Evolutionary conservation across 1,140 invertebrate species (phyloP).

Genomic region (Lucilia sericata): DNA sequence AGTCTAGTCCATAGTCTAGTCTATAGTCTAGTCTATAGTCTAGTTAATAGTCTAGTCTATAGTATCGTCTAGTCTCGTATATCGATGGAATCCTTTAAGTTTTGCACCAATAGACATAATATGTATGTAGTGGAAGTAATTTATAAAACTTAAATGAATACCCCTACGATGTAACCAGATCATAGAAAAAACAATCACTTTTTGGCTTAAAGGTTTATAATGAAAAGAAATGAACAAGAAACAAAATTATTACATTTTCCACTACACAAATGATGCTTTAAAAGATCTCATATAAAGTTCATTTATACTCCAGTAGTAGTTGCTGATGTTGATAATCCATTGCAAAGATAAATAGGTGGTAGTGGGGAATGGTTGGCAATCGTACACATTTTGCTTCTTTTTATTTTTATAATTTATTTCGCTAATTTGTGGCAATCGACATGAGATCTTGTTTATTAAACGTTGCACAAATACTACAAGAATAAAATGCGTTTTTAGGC

Average conservation of each 20-base stretch:
- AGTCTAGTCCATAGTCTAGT: too few relatives aligned
- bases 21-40: too few relatives aligned
- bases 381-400: not conserved
- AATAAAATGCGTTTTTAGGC: slow-evolving; percentile 29
- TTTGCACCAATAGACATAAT: too few relatives aligned
- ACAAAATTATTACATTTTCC: not conserved
- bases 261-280: not conserved
- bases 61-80: too few relatives aligned
- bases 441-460: slow-evolving; percentile 63
- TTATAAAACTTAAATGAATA: not conserved
- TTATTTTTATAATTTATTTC: slow-evolving; percentile 57
- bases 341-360: not conserved
- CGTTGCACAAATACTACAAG: slow-evolving; percentile 54
- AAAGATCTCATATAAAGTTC: not conserved
- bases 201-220: not conserved
- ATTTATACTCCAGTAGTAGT: not conserved
- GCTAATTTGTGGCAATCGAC: slow-evolving; percentile 62
- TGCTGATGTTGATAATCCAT: not conserved
- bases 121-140: too few relatives aligned
- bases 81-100: too few relatives aligned
- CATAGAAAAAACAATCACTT: not conserved
- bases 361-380: not conserved
- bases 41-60: too few relatives aligned
- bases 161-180: not conserved
- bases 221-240: not conserved